Conservation (phyloP, 1,140 invertebrate species). For the Formica exsecta region DNA sequence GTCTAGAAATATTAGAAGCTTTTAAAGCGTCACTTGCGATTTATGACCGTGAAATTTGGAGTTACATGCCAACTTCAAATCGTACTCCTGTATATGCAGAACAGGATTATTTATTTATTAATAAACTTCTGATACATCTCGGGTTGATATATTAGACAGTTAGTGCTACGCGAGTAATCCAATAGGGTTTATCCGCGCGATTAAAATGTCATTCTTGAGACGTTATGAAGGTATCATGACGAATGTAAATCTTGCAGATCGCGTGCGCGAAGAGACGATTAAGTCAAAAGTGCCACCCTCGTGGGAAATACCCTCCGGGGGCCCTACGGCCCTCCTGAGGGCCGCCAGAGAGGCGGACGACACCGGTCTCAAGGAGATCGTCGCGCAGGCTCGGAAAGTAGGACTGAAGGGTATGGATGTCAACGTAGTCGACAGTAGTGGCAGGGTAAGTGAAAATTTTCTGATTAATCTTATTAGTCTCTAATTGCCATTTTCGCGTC, state of each 20-base stretch:
- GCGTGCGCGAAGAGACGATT: conserved; percentile 66
- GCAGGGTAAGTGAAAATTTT: conserved; percentile 80
- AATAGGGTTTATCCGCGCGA: not conserved
- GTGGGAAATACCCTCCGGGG: conserved; percentile 78
- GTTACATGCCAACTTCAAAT: not conserved
- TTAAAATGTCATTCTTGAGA: not conserved
- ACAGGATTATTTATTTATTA: not conserved
- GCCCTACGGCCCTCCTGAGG: conserved; percentile 81
- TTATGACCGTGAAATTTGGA: conserved; percentile 29
- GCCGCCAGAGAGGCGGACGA: conserved; percentile 84
- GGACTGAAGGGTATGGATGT: conserved; percentile 79
- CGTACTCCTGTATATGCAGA: not conserved
- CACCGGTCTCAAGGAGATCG: conserved; percentile 76
- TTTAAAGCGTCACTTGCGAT: not conserved
- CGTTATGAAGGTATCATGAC: not conserved
- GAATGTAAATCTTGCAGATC: conserved; percentile 15
- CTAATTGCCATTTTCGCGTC: conserved; percentile 11
- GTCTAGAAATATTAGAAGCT: not conserved
- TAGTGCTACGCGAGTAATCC: not conserved
- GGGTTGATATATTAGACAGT: conserved; percentile 9
- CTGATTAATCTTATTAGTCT: conserved; percentile 36
- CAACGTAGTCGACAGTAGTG: conserved; percentile 84
- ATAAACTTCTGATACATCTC: not conserved
- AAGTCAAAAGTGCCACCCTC: conserved; percentile 77
- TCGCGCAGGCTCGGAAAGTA: conserved; percentile 76